Conservation (phyloP, 2,113 vertebrate species). For the Nycticebus coucang region DNA sequence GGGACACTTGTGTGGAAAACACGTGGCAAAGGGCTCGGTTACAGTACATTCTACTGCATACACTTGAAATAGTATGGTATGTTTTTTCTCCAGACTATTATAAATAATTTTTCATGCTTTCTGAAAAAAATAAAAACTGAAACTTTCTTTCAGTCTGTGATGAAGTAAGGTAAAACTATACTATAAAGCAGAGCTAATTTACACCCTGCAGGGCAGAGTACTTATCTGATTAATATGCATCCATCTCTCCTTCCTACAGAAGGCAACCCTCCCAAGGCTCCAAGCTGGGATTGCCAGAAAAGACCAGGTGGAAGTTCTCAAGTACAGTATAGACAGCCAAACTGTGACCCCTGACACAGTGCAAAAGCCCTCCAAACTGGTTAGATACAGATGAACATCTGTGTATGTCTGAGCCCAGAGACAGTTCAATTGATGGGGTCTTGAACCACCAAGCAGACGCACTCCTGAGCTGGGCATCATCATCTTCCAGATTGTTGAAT, state of each 20-base stretch:
- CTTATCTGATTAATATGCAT: background rate
- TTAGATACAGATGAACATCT: background rate
- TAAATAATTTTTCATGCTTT: conserved; percentile 55
- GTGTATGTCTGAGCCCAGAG: background rate
- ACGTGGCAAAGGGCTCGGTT: background rate
- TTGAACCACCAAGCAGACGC: background rate
- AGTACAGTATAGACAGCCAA: background rate
- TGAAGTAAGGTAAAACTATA: background rate
- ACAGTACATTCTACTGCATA: conserved; percentile 46
- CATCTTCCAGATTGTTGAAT: background rate
- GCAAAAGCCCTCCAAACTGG: background rate
- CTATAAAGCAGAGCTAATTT: conserved; percentile 39
- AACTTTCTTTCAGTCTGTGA: conserved; percentile 8
- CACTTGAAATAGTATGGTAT: background rate
- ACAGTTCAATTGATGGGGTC: background rate
- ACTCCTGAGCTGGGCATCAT: background rate
- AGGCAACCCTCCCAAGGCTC: background rate
- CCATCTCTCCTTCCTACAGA: background rate
- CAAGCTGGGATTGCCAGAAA: background rate
- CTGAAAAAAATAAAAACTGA: conserved; percentile 43
- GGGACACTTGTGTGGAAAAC: background rate
- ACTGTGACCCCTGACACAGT: background rate
- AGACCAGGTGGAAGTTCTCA: background rate
- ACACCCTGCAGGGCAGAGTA: background rate
- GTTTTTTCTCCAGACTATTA: background rate